Base-by-base conservation (phyloP, 1,140 invertebrate species). In the Diachasmimorpha longicaudata region DNA sequence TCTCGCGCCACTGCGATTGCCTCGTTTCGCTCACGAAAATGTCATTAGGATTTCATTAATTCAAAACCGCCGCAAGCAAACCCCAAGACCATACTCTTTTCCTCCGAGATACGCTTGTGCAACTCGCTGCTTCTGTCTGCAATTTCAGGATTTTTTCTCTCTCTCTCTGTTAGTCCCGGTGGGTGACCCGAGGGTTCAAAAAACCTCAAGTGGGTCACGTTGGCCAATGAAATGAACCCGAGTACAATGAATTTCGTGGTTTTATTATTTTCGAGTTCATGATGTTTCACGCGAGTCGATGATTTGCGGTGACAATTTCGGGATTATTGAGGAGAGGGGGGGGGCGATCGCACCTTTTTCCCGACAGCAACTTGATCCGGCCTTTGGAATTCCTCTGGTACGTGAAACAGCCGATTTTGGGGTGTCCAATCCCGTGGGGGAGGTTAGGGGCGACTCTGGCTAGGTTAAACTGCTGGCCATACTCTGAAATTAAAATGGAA, bases 391-490 rank as follows among this genome's bases (percentile, higher is more conserved):
- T 25, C 58, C 58, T 63, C 58, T 19, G 52, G 52, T 63, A 25
- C 58, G 58, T 63, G 58, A 63, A 25, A 25, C 58, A 13, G 58
- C 58, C 58, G 58, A 63, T 55, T 55, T 55, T 14, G 19, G 23
- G 58, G 19, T 63, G 58, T 23, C 23, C 58, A 25, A 19, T 63
- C 58, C 58, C 58, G 23, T 25, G 19, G 9, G 58, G 58, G 23
- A 23, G 11, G 3, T 23, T 63, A 31, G 19, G 58, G 58, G 58
- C 3, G 8, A 25, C 19, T 63, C 1, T 31, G 78, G 85, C 81
- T 86, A 86, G 82, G 90, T 91, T 92, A 91, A 88, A 92, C 90
- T 79, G 91, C 89, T 82, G 91, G 91, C 90, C 91, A 92, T 75
- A 91, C 91, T 83, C 91, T 92, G 91, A 3, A 90, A 91, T 82